Evolutionary conservation across 1,140 invertebrate genomes (phyloP), one percentile per base, ranked within the genome.

Genomic region (Atta texana): DNA sequence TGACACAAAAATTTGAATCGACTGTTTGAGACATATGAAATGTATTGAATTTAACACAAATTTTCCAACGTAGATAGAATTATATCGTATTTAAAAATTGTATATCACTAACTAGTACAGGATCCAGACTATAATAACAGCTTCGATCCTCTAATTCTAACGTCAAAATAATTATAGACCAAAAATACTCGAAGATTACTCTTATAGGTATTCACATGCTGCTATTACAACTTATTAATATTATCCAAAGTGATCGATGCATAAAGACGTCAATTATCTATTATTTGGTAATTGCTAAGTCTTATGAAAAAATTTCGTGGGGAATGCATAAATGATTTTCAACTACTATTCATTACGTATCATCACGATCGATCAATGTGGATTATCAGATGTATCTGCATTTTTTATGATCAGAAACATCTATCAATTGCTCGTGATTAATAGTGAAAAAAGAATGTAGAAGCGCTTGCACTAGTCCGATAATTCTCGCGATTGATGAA

Each of bases 401-500:
- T 57, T 81, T 69, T 71, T 71, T 21, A 55, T 16, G 31, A 69
- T 57, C 34, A n/a, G 10, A 71, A 34, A 44, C 31, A 12, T 81
- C 51, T 21, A 57, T 81, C 51, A 53, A 21, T 24, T 4, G 63
- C 21, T 24, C 49, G n/a, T 55, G 63, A 71, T 57, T 53, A 81
- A 53, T 24, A 14, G 55, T 0, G 18, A 39, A n/a, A 51, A 55
- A 80, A 80, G 21, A 10, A 16, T 4, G 12, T n/a, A n/a, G 53
- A 57, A 28, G 14, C n/a, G 34, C 6, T 39, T 39, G 34, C 34
- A 39, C 34, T 39, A 7, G 34, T 21, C 18, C 31, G 75, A 71
- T 51, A 86, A 81, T 86, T 71, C 51, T 34, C 64, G 16, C 64
- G 34, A 80, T 86, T 80, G 80, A 86, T 86, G 53, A 80, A 61